Conservation (phyloP, 2,888 invertebrate genomes). For the Elysia crispata region DNA sequence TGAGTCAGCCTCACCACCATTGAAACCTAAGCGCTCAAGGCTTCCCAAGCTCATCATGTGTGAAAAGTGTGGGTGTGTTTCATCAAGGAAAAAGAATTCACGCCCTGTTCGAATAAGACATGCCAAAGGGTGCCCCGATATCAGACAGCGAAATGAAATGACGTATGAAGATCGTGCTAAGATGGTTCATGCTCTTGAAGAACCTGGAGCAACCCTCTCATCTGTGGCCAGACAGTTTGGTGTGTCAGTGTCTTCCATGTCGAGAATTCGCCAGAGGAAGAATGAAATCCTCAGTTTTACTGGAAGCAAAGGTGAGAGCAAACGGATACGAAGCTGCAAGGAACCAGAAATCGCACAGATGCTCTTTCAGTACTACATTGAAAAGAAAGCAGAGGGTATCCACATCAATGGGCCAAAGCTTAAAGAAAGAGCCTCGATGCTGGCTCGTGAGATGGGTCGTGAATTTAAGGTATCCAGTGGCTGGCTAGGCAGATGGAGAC, state of each 20-base stretch:
- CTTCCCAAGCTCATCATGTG: constrained; percentile 45
- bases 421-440: constrained; percentile 36
- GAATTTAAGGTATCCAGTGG: constrained; percentile 47
- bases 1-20: background rate
- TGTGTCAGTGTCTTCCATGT: constrained; percentile 45
- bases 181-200: constrained; percentile 45
- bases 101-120: constrained; percentile 37
- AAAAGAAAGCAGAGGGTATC: constrained; percentile 43
- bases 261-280: constrained; percentile 43
- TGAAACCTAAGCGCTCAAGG: background rate
- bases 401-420: constrained; percentile 44
- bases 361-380: constrained; percentile 41
- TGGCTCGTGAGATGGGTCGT: constrained; percentile 37
- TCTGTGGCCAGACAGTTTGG: constrained; percentile 46
- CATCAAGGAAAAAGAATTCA: constrained; percentile 32
- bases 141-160: constrained; percentile 41
- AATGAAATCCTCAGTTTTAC: constrained; percentile 20
- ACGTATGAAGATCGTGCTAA: constrained; percentile 39
- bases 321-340: constrained; percentile 46
- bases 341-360: constrained; percentile 42
- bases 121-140: constrained; percentile 43
- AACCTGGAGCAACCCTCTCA: constrained; percentile 44
- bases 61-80: constrained; percentile 47
- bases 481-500: constrained; percentile 46
- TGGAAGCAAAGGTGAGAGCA: constrained; percentile 27